Conservation (phyloP, 92 coral and sea anemone genomes). For the Anthopleura xanthogrammica region DNA sequence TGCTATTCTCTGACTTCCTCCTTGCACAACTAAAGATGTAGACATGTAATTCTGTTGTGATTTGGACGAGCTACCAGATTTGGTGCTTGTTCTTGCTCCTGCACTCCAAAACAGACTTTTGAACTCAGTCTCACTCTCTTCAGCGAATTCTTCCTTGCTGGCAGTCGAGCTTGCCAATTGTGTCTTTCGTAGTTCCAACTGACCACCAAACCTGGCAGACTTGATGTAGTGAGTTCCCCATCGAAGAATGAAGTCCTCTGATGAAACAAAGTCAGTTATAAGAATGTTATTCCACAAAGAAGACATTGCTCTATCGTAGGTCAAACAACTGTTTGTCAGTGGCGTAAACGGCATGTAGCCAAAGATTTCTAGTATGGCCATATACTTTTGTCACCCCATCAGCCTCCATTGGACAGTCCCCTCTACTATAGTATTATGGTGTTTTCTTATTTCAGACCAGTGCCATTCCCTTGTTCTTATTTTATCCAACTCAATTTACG, state of each 20-base stretch:
- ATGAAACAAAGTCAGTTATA: background rate
- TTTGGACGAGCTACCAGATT: constrained; percentile 28
- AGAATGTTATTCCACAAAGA: background rate
- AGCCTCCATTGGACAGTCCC: too few relatives aligned
- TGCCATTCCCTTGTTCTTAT: too few relatives aligned
- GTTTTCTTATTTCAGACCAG: too few relatives aligned
- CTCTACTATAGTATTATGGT: too few relatives aligned
- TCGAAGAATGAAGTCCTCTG: constrained; percentile 5
- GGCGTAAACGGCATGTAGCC: too few relatives aligned
- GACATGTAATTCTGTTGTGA: constrained; percentile 31
- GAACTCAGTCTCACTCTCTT: constrained; percentile 48
- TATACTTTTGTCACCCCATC: too few relatives aligned
- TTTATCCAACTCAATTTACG: too few relatives aligned
- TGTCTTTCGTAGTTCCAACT: constrained; percentile 46
- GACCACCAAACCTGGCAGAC: constrained; percentile 57
- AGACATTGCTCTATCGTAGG: background rate
- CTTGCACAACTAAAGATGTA: constrained; percentile 39
- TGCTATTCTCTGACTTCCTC: constrained; percentile 52
- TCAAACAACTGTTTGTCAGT: too few relatives aligned
- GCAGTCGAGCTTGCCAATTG: constrained; percentile 32
- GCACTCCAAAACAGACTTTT: constrained; percentile 54
- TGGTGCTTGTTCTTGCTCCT: constrained; percentile 43
- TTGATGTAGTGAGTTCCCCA: constrained; percentile 45
- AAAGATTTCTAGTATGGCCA: too few relatives aligned
- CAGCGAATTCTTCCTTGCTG: constrained; percentile 40